phyloP scores from a whole-genome alignment of 1,140 invertebrate genomes.

The Drosophila pruinosa region DNA sequence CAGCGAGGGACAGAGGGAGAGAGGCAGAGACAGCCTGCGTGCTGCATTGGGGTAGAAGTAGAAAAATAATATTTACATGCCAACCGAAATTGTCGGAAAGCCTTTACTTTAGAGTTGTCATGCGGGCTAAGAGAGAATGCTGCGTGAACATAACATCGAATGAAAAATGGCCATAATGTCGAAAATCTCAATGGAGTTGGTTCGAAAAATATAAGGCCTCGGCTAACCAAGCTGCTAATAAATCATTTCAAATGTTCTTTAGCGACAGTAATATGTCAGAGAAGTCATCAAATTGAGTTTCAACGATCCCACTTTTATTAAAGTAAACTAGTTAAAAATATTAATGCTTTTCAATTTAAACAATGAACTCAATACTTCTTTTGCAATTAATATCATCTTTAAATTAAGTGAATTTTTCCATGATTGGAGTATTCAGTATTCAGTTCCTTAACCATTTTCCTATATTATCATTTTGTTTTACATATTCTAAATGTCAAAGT shows the following conservation, averaged over 20 bases:
- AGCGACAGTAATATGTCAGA: conserved; percentile 33
- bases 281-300: conserved; percentile 18
- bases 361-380: too few species aligned
- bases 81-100: conserved; percentile 68
- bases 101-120: conserved; percentile 37
- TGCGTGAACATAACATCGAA: neutral
- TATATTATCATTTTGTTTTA: neutral
- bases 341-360: too few species aligned
- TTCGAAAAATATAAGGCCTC: neutral
- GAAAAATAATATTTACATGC: conserved; percentile 74
- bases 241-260: conserved; percentile 29
- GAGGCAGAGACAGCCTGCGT: conserved; percentile 12
- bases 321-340: too few species aligned
- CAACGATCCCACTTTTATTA: neutral
- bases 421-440: neutral
- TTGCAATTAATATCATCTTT: too few species aligned
- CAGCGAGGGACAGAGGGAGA: neutral
- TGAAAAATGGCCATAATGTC: conserved; percentile 13
- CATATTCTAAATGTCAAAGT: conserved; percentile 20
- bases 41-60: conserved; percentile 47
- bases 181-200: conserved; percentile 43
- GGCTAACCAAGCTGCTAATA: conserved; percentile 21
- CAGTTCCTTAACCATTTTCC: neutral
- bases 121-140: conserved; percentile 5
- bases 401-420: too few species aligned